Evolutionary conservation across 1,140 invertebrate species (phyloP), one percentile per base, ranked within the genome.

Genomic region (Penaeus vannamei): DNA sequence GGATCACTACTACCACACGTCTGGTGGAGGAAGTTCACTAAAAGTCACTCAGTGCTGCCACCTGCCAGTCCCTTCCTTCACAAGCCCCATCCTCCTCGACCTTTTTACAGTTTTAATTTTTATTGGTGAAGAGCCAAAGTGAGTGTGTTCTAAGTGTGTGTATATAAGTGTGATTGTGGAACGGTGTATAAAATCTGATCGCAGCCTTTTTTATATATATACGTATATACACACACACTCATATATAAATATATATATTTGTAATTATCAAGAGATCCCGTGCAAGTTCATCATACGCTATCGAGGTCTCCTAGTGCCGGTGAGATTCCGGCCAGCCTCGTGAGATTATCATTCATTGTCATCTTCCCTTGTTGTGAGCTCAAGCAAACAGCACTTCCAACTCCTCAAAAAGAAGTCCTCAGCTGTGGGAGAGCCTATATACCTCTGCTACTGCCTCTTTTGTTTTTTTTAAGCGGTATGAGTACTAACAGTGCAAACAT

Each of bases 401-500:
- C 22, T 69, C 72, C 46, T 29, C 76, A 59, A 32, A 60, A 62
- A 86, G 79, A 86, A 61, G 59, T 61, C 10, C 85, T 69, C 14
- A 81, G n/a, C 83, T 80, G 72, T 61, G 80, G 61, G 64, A 86
- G 61, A 46, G 76, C 46, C 46, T 64, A 80, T 32, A 69, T 46
- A 69, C 46, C 46, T 69, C 60, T 80, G 23, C 80, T 85, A 89
- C 60, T 81, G 72, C 29, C 72, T 61, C 42, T 60, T 26, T 90
- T 82, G 29, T 81, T 85, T 85, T 85, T 60, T 86, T 61, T 32
- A 62, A 86, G 89, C 84, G 89, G 86, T 87, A 90, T 90, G 89
- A 90, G 89, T 90, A 77, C 89, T 87, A 90, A 85, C 66, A 87
- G 85, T 80, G 83, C 85, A 94, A 96, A 94, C 94, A 97, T 97